phyloP scores from a whole-genome alignment of 2,888 invertebrate genomes.

The Chaetogeoica ovagalla region DNA sequence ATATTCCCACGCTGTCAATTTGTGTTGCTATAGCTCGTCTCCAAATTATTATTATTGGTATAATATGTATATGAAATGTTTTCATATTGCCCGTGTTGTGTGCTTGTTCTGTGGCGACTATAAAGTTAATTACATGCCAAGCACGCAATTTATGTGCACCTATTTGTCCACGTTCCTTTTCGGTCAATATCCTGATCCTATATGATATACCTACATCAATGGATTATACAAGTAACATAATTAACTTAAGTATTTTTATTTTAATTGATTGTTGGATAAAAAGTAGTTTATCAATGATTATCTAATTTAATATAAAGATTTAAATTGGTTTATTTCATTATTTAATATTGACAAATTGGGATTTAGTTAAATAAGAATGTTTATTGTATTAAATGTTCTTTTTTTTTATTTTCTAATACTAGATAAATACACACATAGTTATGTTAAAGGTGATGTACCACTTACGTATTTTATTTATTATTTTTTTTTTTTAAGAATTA shows the following conservation, averaged over 20 bases:
- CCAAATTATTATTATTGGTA: constrained; percentile 47
- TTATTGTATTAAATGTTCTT: background rate
- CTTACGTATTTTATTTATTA: too few species aligned
- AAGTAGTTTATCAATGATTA: constrained; percentile 31
- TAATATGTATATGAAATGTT: constrained; percentile 45
- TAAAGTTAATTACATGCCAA: constrained; percentile 48
- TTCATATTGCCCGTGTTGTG: constrained; percentile 51
- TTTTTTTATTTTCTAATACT: background rate
- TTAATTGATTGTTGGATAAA: constrained; percentile 3
- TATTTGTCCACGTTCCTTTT: constrained; percentile 35
- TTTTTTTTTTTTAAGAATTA: too few species aligned
- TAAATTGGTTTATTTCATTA: background rate
- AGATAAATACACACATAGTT: background rate
- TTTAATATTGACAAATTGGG: background rate
- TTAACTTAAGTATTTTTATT: constrained; percentile 17
- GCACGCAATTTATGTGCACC: constrained; percentile 49
- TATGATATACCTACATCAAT: constrained; percentile 28
- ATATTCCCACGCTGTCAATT: constrained; percentile 53
- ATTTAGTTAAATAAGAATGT: background rate
- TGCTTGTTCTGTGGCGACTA: constrained; percentile 50
- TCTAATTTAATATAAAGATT: background rate
- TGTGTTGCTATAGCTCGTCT: constrained; percentile 53
- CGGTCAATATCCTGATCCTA: constrained; percentile 19
- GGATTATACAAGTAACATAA: constrained; percentile 47
- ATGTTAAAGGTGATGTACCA: too few species aligned